Conservation (phyloP, 30 jellyfish, hydroid and myxozoan species). For the Phacellophora camtschatica region DNA sequence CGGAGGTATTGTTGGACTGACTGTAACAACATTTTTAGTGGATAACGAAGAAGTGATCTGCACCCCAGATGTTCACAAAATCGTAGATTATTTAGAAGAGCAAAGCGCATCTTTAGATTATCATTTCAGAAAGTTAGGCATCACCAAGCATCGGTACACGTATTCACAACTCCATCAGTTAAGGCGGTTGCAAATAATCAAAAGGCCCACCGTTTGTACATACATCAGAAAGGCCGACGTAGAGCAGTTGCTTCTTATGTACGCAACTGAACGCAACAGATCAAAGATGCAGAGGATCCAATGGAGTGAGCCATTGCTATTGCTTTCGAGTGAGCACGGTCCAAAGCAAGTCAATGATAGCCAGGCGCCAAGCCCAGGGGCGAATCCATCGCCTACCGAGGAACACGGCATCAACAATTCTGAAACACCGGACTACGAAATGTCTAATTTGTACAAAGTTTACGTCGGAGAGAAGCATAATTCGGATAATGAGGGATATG, state of each 20-base stretch:
- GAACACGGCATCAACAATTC: slow-evolving; percentile 8
- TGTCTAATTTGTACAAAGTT: slow-evolving; percentile 69
- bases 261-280: slow-evolving; percentile 93
- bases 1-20: slow-evolving; percentile 29
- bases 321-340: slow-evolving; percentile 83
- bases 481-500: slow-evolving; percentile 30
- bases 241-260: slow-evolving; percentile 87
- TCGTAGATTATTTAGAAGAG: slow-evolving; percentile 93
- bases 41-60: slow-evolving; percentile 88
- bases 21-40: slow-evolving; percentile 70
- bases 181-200: slow-evolving; percentile 88
- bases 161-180: slow-evolving; percentile 97
- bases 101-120: slow-evolving; percentile 98
- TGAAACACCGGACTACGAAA: slow-evolving; percentile 54
- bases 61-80: slow-evolving; percentile 95
- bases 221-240: slow-evolving; percentile 79
- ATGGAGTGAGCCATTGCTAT: slow-evolving; percentile 73
- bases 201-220: slow-evolving; percentile 97
- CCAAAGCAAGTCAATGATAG: slow-evolving; percentile 63
- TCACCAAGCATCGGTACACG: slow-evolving; percentile 84
- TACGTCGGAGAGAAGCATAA: slow-evolving; percentile 61
- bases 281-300: slow-evolving; percentile 71
- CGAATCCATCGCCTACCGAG: neutral
- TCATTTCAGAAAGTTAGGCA: slow-evolving; percentile 95
- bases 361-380: slow-evolving; percentile 52